phyloP scores from a whole-genome alignment of 2,797 vertebrate genomes.

The Syngnathus rostellatus region DNA sequence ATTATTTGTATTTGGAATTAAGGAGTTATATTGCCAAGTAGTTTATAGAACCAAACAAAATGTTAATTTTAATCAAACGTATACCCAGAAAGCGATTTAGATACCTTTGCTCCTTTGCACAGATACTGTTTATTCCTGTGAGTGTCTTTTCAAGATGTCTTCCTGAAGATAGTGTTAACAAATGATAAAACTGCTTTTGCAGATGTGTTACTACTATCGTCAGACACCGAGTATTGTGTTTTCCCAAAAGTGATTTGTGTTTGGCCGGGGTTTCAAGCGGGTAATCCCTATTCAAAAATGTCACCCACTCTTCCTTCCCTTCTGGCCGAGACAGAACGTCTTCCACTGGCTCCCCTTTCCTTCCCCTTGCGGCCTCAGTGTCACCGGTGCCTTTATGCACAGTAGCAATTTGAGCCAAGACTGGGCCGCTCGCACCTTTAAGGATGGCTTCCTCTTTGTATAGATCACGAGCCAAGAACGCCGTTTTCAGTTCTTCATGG shows the following conservation, averaged over 20 bases:
- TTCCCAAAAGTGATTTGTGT: slow-evolving; percentile 29
- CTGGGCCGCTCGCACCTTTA: slow-evolving; percentile 15
- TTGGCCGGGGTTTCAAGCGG: slow-evolving; percentile 18
- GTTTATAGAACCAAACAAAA: too few species aligned
- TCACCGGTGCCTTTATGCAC: slow-evolving; percentile 1
- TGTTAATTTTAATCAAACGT: too few species aligned
- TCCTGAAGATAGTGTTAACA: neutral
- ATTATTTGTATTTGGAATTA: too few species aligned
- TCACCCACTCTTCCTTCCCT: slow-evolving; percentile 40
- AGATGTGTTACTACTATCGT: slow-evolving; percentile 19
- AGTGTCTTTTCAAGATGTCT: neutral
- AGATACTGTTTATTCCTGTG: too few species aligned
- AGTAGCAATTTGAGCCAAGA: slow-evolving; percentile 28
- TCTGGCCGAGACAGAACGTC: slow-evolving; percentile 37
- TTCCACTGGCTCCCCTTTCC: slow-evolving; percentile 44
- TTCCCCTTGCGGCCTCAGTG: slow-evolving; percentile 41
- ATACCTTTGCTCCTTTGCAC: too few species aligned
- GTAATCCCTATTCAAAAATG: slow-evolving; percentile 28
- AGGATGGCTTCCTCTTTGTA: slow-evolving; percentile 37
- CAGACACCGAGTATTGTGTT: slow-evolving; percentile 28
- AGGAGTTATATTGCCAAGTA: too few species aligned
- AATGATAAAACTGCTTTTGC: slow-evolving; percentile 17
- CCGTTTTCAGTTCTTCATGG: slow-evolving; percentile 53
- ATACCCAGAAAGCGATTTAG: too few species aligned
- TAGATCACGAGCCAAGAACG: slow-evolving; percentile 30